Percentiles rank a stretch among this genome's conserved stretches.
Evolutionary conservation across 2,888 invertebrate species (phyloP).

Genomic region (Micoletzkya japonica): DNA sequence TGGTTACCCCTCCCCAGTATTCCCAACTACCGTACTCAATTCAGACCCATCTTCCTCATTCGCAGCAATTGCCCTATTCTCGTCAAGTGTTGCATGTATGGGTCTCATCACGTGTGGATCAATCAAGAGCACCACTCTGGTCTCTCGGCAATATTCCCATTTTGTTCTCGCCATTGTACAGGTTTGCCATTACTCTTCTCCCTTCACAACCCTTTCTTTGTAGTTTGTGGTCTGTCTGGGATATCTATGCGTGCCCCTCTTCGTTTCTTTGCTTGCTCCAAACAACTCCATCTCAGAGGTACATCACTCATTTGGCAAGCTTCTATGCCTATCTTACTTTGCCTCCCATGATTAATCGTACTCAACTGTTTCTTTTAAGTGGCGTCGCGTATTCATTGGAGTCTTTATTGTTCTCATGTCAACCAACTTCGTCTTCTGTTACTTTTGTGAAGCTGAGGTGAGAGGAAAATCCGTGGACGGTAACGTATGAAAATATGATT

Average conservation of each 20-base stretch:
- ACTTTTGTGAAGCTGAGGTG: constrained; percentile 37
- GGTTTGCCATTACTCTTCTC: constrained; percentile 28
- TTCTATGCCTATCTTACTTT: background rate
- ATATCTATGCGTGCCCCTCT: constrained; percentile 39
- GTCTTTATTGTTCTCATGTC: constrained; percentile 34
- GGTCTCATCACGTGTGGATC: constrained; percentile 46
- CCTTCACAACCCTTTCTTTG: constrained; percentile 9
- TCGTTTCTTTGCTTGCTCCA: constrained; percentile 42
- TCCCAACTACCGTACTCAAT: no score
- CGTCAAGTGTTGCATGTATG: constrained; percentile 37
- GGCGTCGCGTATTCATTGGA: constrained; percentile 33
- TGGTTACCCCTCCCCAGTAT: no score
- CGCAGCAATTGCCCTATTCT: constrained; percentile 40
- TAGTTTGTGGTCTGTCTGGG: constrained; percentile 44
- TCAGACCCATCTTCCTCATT: no score
- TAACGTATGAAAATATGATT: no score
- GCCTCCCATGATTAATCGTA: background rate
- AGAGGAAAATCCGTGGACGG: no score
- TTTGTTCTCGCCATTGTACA: constrained; percentile 51
- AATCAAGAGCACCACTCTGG: constrained; percentile 43
- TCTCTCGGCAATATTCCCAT: constrained; percentile 44
- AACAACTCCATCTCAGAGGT: constrained; percentile 41
- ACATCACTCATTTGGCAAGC: no score
- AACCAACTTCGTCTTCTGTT: constrained; percentile 43
- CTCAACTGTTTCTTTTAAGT: constrained; percentile 11